Evolutionary conservation across 2,888 invertebrate species (phyloP).

Genomic region (Myopa testacea): DNA sequence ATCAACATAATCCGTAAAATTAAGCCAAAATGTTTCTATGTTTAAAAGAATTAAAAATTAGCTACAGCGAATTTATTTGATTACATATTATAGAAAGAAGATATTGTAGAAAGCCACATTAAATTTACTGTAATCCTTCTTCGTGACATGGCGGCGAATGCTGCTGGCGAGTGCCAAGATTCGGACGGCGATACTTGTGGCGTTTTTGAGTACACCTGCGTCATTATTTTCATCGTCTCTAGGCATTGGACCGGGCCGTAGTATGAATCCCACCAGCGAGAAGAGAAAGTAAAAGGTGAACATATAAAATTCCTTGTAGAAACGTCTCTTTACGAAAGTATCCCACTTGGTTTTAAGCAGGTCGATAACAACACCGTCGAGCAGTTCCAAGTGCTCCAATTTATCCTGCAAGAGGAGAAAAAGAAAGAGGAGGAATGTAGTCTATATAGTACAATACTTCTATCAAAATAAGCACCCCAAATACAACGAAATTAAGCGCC

Average conservation of each 20-base stretch:
- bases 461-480: conserved; percentile 78
- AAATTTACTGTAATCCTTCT: conserved; percentile 55
- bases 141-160: conserved; percentile 23
- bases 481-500: conserved; percentile 94
- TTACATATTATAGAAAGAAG: neutral
- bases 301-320: conserved; percentile 91
- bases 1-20: conserved; percentile 64
- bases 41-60: conserved; percentile 1
- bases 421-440: neutral
- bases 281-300: conserved; percentile 92
- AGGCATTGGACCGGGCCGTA: conserved; percentile 84
- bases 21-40: conserved; percentile 66
- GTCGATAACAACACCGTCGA: conserved; percentile 95
- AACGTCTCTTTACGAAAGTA: conserved; percentile 93
- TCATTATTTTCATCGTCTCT: conserved; percentile 57
- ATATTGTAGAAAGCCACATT: neutral
- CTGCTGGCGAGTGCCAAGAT: neutral
- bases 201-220: conserved; percentile 27
- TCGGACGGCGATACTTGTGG: neutral
- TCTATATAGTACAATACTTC: neutral
- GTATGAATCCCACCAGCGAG: conserved; percentile 87
- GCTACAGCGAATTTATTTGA: neutral
- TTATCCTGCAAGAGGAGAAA: conserved; percentile 77
- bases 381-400: conserved; percentile 92
- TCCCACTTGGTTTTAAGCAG: conserved; percentile 98